These are phyloP conservation scores for Corbicula japonica DNA, from an alignment of 2,888 invertebrate genomes.

Conservation along the genomic window DNA sequence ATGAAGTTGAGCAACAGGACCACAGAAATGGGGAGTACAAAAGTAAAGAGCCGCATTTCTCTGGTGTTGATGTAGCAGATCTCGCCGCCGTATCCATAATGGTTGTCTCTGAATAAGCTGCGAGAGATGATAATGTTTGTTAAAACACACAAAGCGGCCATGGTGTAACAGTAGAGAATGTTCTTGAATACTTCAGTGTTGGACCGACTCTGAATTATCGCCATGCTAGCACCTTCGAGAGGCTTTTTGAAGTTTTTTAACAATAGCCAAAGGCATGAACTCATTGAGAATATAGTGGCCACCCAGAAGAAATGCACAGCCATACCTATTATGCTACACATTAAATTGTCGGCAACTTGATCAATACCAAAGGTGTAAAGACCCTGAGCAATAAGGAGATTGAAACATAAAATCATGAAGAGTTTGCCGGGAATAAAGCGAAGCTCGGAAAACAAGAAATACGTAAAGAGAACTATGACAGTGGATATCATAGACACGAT, in stretches of 20 bases:
- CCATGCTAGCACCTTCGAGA: slow-evolving; percentile 14
- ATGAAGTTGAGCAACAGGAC: slow-evolving; percentile 40
- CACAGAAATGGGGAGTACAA: slow-evolving; percentile 33
- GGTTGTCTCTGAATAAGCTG: neutral
- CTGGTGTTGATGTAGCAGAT: slow-evolving; percentile 41
- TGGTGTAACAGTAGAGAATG: slow-evolving; percentile 20
- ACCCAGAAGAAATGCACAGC: slow-evolving; percentile 53
- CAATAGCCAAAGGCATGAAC: slow-evolving; percentile 35
- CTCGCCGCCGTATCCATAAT: slow-evolving; percentile 44
- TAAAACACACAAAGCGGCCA: slow-evolving; percentile 20
- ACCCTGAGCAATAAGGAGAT: slow-evolving; percentile 45
- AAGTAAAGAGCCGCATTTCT: slow-evolving; percentile 32
- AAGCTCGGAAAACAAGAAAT: slow-evolving; percentile 40
- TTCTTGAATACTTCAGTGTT: slow-evolving; percentile 21
- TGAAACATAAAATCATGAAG: slow-evolving; percentile 40
- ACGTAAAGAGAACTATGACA: slow-evolving; percentile 30
- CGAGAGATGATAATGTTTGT: slow-evolving; percentile 20
- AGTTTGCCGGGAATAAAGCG: slow-evolving; percentile 50
- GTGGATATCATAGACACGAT: slow-evolving; percentile 39
- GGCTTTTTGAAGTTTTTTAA: slow-evolving; percentile 21
- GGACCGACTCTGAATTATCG: slow-evolving; percentile 16
- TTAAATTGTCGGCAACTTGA: neutral
- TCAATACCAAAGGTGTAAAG: slow-evolving; percentile 32
- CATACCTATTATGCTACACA: slow-evolving; percentile 42
- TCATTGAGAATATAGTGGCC: slow-evolving; percentile 45